These are phyloP conservation scores for Gulo gulo DNA, from an alignment of 2,113 vertebrate genomes.

Conservation along the genomic window DNA sequence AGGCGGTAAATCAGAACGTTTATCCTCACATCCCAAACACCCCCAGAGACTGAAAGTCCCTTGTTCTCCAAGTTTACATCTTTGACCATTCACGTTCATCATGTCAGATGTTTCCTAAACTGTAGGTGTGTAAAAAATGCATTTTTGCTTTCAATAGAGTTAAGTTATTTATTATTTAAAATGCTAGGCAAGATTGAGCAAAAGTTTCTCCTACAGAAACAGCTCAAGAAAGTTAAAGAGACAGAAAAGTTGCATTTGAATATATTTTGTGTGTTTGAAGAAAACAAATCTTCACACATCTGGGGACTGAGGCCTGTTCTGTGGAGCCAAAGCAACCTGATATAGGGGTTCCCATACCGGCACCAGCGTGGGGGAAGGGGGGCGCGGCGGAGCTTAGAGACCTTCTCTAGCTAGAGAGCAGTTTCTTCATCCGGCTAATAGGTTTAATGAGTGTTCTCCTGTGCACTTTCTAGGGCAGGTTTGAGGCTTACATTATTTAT, in stretches of 20 bases:
- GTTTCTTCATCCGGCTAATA: not conserved
- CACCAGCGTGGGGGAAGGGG: rapidly evolving
- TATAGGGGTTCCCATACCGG: rapidly evolving
- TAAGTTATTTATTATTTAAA: slow-evolving; percentile 73
- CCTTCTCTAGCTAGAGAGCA: too few relatives aligned
- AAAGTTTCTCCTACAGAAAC: not conserved
- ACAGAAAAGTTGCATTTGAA: slow-evolving; percentile 66
- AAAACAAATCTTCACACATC: not conserved
- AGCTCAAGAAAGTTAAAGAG: slow-evolving; percentile 7
- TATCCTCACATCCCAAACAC: not conserved
- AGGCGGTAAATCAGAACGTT: not conserved
- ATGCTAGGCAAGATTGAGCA: slow-evolving; percentile 33
- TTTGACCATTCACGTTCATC: not conserved
- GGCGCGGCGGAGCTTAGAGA: too few relatives aligned
- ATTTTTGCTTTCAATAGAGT: slow-evolving; percentile 31
- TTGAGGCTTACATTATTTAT: not conserved
- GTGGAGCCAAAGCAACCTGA: not conserved
- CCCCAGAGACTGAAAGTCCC: not conserved
- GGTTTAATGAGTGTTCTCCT: not conserved
- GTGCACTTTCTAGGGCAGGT: not conserved
- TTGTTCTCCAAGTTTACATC: not conserved
- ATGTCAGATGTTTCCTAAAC: not conserved
- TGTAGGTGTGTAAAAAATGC: not conserved
- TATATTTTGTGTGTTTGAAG: slow-evolving; percentile 60
- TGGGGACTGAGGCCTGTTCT: not conserved